Conservation (phyloP, 2,888 invertebrate species). For the Diadegma fenestrale region DNA sequence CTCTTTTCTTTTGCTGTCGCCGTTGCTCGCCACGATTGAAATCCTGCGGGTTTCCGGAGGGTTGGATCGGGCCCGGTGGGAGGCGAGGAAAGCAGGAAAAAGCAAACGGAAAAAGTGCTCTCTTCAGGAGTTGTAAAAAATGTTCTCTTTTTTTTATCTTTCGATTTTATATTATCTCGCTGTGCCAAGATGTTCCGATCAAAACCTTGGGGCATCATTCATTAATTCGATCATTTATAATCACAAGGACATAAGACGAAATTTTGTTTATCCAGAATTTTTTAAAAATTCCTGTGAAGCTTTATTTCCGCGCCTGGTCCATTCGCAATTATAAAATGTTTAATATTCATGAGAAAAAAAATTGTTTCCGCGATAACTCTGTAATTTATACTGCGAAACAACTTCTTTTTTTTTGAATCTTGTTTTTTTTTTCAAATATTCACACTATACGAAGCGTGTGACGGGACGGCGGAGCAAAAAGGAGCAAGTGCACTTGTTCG, state of each 20-base stretch:
- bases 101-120: conserved; percentile 29
- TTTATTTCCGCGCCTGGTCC: background rate
- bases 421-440: background rate
- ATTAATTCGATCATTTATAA: background rate
- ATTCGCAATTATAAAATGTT: conserved; percentile 1
- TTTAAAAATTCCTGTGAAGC: background rate
- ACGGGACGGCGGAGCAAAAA: conserved; percentile 27
- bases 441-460: conserved; percentile 28
- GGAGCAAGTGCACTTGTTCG: conserved; percentile 46
- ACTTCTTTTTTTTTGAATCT: background rate
- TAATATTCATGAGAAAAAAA: conserved; percentile 3
- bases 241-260: background rate
- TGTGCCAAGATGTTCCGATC: background rate
- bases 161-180: background rate
- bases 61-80: conserved; percentile 35
- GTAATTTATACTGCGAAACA: conserved; percentile 5
- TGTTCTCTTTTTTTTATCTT: conserved; percentile 1
- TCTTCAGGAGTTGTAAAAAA: conserved; percentile 36
- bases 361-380: background rate
- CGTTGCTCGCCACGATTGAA: conserved; percentile 60
- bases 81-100: conserved; percentile 21
- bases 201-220: background rate
- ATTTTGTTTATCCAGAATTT: background rate
- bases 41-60: conserved; percentile 60
- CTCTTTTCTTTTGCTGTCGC: conserved; percentile 29